Conservation (phyloP, 23 tunicate species). For the Oikopleura dioica region DNA sequence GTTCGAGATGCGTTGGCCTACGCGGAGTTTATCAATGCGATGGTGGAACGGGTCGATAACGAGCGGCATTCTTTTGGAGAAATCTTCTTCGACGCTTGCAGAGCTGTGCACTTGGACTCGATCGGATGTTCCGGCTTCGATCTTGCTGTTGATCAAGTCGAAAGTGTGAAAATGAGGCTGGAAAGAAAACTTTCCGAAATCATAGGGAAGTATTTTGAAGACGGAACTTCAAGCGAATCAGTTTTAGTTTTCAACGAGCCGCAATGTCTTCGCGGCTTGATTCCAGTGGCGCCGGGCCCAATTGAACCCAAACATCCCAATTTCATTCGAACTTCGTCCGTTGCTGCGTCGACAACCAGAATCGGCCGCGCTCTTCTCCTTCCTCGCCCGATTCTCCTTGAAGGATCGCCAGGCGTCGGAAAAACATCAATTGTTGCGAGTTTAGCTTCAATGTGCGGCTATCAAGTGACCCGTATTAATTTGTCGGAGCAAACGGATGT, state of each 20-base stretch:
- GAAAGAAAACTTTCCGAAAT: neutral
- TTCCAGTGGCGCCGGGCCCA: too few species aligned
- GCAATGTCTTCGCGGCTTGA: too few species aligned
- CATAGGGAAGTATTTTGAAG: too few species aligned
- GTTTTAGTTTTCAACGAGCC: too few species aligned
- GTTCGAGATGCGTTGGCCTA: slow-evolving; percentile 66
- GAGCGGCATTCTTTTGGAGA: neutral
- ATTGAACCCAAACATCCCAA: too few species aligned
- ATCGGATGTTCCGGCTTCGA: neutral
- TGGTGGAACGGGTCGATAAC: slow-evolving; percentile 16
- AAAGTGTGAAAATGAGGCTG: neutral
- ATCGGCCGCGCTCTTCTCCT: slow-evolving; percentile 50
- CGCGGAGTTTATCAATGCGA: slow-evolving; percentile 27
- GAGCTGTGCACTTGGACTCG: neutral
- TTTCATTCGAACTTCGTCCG: neutral
- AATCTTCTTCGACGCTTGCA: neutral
- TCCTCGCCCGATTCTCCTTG: slow-evolving; percentile 53
- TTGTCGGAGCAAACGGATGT: slow-evolving; percentile 95
- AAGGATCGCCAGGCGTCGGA: slow-evolving; percentile 95
- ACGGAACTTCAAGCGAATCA: too few species aligned
- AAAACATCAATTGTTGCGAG: slow-evolving; percentile 67
- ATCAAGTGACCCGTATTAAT: slow-evolving; percentile 43
- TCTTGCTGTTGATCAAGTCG: neutral
- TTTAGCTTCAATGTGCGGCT: slow-evolving; percentile 31
- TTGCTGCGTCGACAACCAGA: neutral